Conservation (phyloP, 2,888 invertebrate species). For the Sinhomidia bicolor region DNA sequence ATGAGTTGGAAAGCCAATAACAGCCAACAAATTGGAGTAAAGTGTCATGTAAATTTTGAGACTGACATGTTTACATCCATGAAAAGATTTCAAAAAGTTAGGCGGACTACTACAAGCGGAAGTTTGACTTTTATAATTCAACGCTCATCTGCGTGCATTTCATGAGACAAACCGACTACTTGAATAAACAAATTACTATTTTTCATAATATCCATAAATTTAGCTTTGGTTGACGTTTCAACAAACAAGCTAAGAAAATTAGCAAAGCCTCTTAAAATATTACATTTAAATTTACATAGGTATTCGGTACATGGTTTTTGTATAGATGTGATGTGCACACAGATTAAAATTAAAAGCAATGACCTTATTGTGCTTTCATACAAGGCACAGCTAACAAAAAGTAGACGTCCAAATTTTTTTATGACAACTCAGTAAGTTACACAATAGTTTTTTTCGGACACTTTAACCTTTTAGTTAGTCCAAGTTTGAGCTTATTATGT, state of each 20-base stretch:
- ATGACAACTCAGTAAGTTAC: no score
- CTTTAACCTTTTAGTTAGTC: no score
- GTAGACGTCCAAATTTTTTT: no score
- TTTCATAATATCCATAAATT: background rate
- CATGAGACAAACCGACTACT: background rate
- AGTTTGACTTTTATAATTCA: slow-evolving; percentile 2
- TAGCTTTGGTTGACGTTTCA: background rate
- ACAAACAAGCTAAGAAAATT: background rate
- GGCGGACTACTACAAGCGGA: background rate
- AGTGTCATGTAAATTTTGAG: slow-evolving; percentile 40
- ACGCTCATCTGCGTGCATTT: background rate
- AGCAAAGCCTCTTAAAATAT: slow-evolving; percentile 7
- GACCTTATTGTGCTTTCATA: background rate
- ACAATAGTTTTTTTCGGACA: no score
- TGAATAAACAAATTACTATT: background rate
- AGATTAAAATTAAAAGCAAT: background rate
- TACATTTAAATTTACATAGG: background rate
- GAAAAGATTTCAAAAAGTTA: background rate
- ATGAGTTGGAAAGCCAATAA: background rate
- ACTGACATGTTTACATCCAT: slow-evolving; percentile 47
- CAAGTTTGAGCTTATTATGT: no score
- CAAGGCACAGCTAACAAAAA: no score
- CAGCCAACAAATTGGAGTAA: slow-evolving; percentile 35
- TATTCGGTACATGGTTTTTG: background rate
- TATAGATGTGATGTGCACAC: background rate